Percentiles rank a stretch among this genome's conserved stretches.
These are phyloP conservation scores for Neoniphon sammara DNA, from an alignment of 2,797 vertebrate genomes.

Conservation along the genomic window DNA sequence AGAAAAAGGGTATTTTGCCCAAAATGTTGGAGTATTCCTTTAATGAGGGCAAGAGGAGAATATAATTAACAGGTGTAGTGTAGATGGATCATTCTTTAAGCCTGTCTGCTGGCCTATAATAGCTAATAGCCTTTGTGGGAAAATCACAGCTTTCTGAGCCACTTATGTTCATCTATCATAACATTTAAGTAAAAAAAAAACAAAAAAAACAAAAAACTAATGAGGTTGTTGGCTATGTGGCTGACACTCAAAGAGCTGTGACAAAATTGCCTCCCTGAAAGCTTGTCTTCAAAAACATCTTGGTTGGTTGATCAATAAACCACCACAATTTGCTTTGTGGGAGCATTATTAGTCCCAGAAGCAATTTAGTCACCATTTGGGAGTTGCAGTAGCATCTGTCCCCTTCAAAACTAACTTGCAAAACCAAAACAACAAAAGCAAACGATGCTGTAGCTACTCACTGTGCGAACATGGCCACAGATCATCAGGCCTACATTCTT, in stretches of 20 bases:
- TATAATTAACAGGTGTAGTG: too few species aligned
- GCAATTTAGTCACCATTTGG: background rate
- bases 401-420: background rate
- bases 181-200: background rate
- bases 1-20: too few species aligned
- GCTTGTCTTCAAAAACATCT: background rate
- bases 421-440: background rate
- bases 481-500: constrained; percentile 98
- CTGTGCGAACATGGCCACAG: constrained; percentile 94
- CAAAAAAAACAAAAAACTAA: too few species aligned
- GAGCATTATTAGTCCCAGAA: background rate
- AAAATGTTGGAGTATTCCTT: too few species aligned
- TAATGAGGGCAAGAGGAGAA: too few species aligned
- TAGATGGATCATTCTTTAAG: background rate
- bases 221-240: background rate
- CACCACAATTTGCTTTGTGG: background rate
- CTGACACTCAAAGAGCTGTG: background rate
- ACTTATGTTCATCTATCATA: background rate
- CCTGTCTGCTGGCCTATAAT: background rate
- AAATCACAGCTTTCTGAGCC: background rate
- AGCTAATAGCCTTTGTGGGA: background rate
- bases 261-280: background rate
- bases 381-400: background rate
- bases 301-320: background rate
- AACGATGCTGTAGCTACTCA: constrained; percentile 73